Evolutionary conservation across 2,888 invertebrate species (phyloP).

Genomic region (Drosophila fulvimacula): DNA sequence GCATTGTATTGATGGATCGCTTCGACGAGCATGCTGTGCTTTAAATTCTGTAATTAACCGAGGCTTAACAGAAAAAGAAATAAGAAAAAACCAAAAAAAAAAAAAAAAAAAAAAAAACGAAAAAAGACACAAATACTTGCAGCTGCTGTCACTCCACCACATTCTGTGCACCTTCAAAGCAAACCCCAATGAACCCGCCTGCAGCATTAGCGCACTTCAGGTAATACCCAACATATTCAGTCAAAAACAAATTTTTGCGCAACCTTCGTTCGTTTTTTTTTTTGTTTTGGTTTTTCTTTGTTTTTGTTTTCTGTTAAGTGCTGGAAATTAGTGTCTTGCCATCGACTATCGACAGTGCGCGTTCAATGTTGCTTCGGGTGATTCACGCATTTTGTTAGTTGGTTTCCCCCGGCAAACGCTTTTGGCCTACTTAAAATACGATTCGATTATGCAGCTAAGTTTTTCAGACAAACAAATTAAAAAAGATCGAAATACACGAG

Average conservation of each 20-base stretch:
- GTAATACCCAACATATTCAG: slow-evolving; percentile 58
- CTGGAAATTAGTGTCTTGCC: slow-evolving; percentile 32
- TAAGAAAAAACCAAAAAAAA: background rate
- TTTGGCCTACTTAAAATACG: slow-evolving; percentile 69
- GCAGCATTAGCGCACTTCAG: slow-evolving; percentile 38
- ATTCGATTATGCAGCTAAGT: slow-evolving; percentile 38
- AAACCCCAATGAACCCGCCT: slow-evolving; percentile 47
- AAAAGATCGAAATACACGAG: slow-evolving; percentile 11
- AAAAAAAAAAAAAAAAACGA: background rate
- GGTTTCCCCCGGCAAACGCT: slow-evolving; percentile 62
- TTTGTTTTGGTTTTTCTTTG: background rate
- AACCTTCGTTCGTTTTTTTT: slow-evolving; percentile 62
- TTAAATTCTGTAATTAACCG: slow-evolving; percentile 50
- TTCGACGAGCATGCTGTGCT: slow-evolving; percentile 31
- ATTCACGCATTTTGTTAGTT: slow-evolving; percentile 50
- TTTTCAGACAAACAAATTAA: slow-evolving; percentile 26
- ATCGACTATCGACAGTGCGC: slow-evolving; percentile 33
- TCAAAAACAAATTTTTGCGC: slow-evolving; percentile 50
- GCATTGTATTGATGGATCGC: slow-evolving; percentile 39
- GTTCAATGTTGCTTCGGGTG: slow-evolving; percentile 54
- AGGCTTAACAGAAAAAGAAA: slow-evolving; percentile 2
- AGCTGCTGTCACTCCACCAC: slow-evolving; percentile 6
- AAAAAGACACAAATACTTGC: background rate
- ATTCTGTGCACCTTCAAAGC: slow-evolving; percentile 33
- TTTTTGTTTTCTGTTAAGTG: slow-evolving; percentile 19